A percentile compares a stretch with the other conserved stretches of the same genome.
Evolutionary conservation across 2,113 vertebrate species (phyloP).

Genomic region (Ciconia stormi): DNA sequence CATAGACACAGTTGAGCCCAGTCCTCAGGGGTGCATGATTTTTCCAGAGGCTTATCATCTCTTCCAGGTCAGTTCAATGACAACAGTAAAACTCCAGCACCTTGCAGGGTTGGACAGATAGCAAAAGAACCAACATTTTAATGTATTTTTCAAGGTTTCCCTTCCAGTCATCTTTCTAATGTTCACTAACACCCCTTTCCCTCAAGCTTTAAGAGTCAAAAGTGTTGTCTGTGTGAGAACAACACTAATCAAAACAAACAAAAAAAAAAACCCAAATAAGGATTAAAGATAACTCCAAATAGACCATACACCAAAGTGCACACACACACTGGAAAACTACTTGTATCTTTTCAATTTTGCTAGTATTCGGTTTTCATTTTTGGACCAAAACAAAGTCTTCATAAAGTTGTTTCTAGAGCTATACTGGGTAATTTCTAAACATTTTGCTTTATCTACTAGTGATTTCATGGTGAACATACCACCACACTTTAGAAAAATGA

Average conservation of each 20-base stretch:
- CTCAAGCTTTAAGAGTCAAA: neutral
- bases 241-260: neutral
- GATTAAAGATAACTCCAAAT: neutral
- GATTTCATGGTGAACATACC: neutral
- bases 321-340: neutral
- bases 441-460: neutral
- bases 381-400: neutral
- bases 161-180: neutral
- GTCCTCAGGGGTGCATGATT: neutral
- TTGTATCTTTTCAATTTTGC: neutral
- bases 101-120: neutral
- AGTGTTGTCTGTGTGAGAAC: neutral
- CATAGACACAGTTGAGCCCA: neutral
- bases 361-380: neutral
- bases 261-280: neutral
- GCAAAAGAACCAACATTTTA: neutral
- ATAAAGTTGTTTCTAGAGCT: neutral
- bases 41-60: neutral
- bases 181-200: neutral
- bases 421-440: neutral
- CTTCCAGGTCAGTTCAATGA: neutral
- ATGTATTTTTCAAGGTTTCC: neutral
- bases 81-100: neutral
- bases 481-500: neutral
- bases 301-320: neutral